phyloP scores from a whole-genome alignment of 1,140 invertebrate genomes.

The Lasioglossum baleicum region DNA sequence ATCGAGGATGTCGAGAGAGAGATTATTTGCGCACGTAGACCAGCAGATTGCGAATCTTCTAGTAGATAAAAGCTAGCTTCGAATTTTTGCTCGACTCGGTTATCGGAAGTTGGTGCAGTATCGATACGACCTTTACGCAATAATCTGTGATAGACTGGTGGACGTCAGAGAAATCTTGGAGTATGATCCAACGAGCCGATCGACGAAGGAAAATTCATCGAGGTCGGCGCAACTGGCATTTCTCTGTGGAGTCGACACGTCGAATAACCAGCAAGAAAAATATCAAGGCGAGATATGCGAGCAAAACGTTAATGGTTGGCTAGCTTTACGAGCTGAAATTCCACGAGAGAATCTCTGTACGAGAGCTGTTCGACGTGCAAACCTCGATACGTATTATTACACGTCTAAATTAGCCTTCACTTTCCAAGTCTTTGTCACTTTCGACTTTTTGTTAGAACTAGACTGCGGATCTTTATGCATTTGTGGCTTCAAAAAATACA shows the following conservation, averaged over 20 bases:
- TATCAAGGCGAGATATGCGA: slow-evolving; percentile 37
- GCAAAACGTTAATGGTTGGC: slow-evolving; percentile 35
- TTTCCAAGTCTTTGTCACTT: slow-evolving; percentile 1
- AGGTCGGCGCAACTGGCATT: background rate
- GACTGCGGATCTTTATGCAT: too few relatives aligned
- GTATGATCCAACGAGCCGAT: background rate
- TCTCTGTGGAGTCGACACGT: background rate
- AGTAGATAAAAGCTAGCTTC: background rate
- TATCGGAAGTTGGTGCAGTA: background rate
- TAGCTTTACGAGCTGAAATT: slow-evolving; percentile 18
- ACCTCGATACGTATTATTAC: slow-evolving; percentile 6
- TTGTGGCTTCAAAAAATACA: too few relatives aligned
- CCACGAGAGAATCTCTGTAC: background rate
- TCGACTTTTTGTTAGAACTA: background rate
- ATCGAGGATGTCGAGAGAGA: background rate
- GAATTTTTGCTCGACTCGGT: slow-evolving; percentile 7
- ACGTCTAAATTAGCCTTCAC: slow-evolving; percentile 15
- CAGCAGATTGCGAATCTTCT: background rate
- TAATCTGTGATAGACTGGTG: background rate
- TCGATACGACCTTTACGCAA: background rate
- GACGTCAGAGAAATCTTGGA: background rate
- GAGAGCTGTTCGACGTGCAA: background rate
- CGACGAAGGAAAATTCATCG: too few relatives aligned
- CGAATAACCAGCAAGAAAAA: slow-evolving; percentile 28
- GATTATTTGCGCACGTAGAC: slow-evolving; percentile 14